phyloP scores from a whole-genome alignment of 2,113 vertebrate genomes.

The Leptosomus discolor region DNA sequence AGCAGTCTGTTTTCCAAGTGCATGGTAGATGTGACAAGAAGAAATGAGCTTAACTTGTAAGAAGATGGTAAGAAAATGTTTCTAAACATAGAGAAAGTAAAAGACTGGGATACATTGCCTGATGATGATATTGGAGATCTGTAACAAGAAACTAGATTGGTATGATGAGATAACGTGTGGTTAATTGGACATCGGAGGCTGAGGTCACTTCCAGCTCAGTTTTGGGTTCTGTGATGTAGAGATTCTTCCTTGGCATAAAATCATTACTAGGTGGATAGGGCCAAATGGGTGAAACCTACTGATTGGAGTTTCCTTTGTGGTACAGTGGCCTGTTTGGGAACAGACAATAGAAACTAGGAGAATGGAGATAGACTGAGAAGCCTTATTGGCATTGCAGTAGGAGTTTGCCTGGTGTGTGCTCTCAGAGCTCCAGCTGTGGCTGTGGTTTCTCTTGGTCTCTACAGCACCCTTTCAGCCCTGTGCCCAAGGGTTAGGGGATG shows the following conservation, averaged over 20 bases:
- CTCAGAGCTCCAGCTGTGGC: neutral
- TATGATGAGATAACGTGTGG: rapidly evolving
- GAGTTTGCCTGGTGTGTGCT: neutral
- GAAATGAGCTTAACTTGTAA: neutral
- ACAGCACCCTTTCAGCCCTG: neutral
- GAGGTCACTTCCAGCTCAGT: neutral
- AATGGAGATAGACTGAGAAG: neutral
- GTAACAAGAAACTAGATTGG: neutral
- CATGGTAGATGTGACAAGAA: neutral
- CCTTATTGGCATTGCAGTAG: neutral
- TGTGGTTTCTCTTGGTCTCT: neutral
- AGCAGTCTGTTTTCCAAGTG: neutral
- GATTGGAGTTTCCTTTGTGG: neutral
- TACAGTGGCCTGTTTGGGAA: neutral
- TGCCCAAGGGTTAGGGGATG: neutral
- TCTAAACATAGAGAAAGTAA: neutral
- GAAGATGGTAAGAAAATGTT: neutral
- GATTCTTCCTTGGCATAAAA: neutral
- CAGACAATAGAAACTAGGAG: neutral
- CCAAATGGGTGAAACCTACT: neutral
- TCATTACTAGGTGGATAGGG: neutral
- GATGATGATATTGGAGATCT: neutral
- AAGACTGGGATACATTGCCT: neutral
- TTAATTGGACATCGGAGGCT: neutral
- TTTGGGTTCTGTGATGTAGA: neutral